Percentiles rank a stretch among this genome's conserved stretches.
Conservation (phyloP, 2,113 vertebrate genomes). For the Nothoprocta pentlandii region DNA sequence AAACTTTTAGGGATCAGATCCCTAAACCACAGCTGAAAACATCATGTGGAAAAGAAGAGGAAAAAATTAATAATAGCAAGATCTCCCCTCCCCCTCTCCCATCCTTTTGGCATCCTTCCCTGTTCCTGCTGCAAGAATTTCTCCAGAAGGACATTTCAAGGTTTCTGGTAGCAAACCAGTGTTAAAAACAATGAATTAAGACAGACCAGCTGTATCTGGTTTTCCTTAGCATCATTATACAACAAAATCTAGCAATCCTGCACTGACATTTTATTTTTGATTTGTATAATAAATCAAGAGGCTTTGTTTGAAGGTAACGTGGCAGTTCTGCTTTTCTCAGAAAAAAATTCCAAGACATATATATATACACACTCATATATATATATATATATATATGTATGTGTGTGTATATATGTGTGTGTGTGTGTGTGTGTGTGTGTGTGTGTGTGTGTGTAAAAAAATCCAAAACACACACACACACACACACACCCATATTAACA, state of each 20-base stretch:
- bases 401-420: too few species aligned
- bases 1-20: neutral
- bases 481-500: neutral
- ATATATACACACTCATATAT: neutral
- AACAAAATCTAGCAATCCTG: neutral
- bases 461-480: neutral
- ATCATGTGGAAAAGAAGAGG: neutral
- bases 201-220: neutral
- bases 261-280: neutral
- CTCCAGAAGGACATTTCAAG: conserved; percentile 53
- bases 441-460: too few species aligned
- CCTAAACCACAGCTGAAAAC: neutral
- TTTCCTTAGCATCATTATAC: neutral
- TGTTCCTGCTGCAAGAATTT: neutral
- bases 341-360: neutral
- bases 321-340: neutral
- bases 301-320: neutral
- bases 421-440: neutral
- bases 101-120: conserved; percentile 6
- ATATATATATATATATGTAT: neutral
- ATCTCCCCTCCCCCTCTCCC: neutral
- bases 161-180: conserved; percentile 12
- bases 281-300: neutral
- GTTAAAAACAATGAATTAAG: neutral
- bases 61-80: neutral